phyloP scores from a whole-genome alignment of 1,140 invertebrate genomes.

The Aporrectodea caliginosa region DNA sequence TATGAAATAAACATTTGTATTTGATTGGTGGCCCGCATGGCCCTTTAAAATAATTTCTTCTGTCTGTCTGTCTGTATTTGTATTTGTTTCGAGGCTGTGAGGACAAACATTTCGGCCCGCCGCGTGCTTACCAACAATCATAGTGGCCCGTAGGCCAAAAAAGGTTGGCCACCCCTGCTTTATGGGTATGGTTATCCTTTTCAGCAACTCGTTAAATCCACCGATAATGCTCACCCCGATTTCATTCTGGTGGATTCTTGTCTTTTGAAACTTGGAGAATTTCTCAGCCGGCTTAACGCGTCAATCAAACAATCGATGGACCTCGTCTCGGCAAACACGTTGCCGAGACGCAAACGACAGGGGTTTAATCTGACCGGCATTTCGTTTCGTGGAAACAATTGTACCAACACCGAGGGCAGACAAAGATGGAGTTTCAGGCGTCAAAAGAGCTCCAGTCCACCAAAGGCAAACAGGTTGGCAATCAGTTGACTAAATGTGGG shows the following conservation, averaged over 20 bases:
- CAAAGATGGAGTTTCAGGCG: no score
- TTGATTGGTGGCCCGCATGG: not conserved
- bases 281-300: constrained; percentile 51
- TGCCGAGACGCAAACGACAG: constrained; percentile 23
- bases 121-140: no score
- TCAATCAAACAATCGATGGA: constrained; percentile 55
- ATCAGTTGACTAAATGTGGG: no score
- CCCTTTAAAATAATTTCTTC: not conserved
- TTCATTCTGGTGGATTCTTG: constrained; percentile 44
- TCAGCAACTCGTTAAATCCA: constrained; percentile 51
- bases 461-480: no score
- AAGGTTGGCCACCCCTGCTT: not conserved
- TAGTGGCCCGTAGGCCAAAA: no score
- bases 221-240: constrained; percentile 48
- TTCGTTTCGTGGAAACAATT: no score
- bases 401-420: no score
- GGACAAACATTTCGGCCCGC: not conserved
- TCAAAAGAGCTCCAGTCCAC: no score
- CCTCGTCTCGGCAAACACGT: constrained; percentile 42
- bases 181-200: not conserved
- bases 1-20: no score
- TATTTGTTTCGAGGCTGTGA: not conserved
- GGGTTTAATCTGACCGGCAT: no score
- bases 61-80: not conserved
- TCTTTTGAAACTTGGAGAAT: constrained; percentile 47